Base-by-base conservation (phyloP, 2,888 invertebrate species). In the Limulus polyphemus region DNA sequence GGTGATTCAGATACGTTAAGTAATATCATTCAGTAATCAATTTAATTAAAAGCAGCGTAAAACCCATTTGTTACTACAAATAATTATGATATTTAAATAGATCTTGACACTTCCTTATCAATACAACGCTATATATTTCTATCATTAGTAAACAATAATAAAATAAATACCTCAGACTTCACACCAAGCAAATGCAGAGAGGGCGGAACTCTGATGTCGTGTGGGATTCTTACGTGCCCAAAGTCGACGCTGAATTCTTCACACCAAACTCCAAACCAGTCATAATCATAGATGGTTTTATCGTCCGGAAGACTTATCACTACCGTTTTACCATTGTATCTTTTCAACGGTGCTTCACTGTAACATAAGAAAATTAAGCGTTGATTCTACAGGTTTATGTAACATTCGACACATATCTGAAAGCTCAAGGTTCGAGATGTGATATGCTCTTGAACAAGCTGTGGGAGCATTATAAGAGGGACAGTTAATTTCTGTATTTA, bases 201-300 rank as follows among this genome's bases (percentile, higher is more conserved):
- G 59, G 93, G 93, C 90, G 80, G 93, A 14, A 93, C 90, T 70
- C 91, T 88, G 71, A 92, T 77, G 71, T 91, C 88, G 74, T 87
- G 88, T 0, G 93, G 92, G 58, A 93, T 85, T 72, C 83, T 80
- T 1, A 93, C 90, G 73, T 91, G 89, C 0, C 93, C 93, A 74
- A 93, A 93, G 79, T 92, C 91, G 72, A 90, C 90, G 11, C 85
- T 78, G 77, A 87, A 89, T 73, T 86, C 85, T 13, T 91, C 88
- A 73, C 91, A 92, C 91, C 91, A 93, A 0, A 93, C 86, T 0
- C 90, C 83, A 49, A 93, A 81, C 90, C 90, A 93, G 77, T 92
- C 90, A 70, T 92, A 88, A 76, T 92, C 91, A 77, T 90, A 88
- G 1, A 90, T 89, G 0, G 91, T 90, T 69, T 90, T 77, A 70